phyloP scores from a whole-genome alignment of 1,140 invertebrate genomes.

The Habropoda laboriosa region DNA sequence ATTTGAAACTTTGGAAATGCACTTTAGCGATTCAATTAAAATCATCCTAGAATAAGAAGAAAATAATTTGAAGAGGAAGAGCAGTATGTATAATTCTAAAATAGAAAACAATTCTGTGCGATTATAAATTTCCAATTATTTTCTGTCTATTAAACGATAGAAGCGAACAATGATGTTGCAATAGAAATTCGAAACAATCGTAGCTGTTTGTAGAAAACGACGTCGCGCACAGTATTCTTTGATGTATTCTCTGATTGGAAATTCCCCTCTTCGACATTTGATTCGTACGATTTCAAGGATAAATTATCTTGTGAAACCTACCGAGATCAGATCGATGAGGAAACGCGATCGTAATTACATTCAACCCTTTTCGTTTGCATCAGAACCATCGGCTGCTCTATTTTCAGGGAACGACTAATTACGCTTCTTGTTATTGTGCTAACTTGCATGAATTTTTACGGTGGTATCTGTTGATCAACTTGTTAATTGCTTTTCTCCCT shows the following conservation, averaged over 20 bases:
- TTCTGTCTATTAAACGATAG: background rate
- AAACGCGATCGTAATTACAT: conserved; percentile 40
- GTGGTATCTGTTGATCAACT: background rate
- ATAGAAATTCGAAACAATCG: background rate
- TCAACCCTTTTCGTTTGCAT: conserved; percentile 31
- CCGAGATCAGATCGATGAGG: conserved; percentile 20
- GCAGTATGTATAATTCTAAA: background rate
- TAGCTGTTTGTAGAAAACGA: too few species aligned
- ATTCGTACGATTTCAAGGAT: conserved; percentile 51
- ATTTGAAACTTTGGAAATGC: too few species aligned
- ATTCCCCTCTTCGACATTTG: conserved; percentile 1
- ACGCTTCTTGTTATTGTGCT: background rate
- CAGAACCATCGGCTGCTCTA: conserved; percentile 14
- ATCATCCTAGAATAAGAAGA: too few species aligned
- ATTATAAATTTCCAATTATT: background rate
- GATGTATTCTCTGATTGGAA: background rate
- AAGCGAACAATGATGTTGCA: too few species aligned
- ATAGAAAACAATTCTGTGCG: background rate
- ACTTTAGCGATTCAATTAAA: too few species aligned
- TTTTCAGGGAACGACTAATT: conserved; percentile 36
- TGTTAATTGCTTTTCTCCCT: background rate
- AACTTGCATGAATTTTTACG: background rate
- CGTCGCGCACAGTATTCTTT: background rate
- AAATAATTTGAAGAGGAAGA: too few species aligned
- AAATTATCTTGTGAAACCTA: conserved; percentile 47